These are phyloP conservation scores for Apis cerana DNA, from an alignment of 1,140 invertebrate genomes.

Conservation along the genomic window DNA sequence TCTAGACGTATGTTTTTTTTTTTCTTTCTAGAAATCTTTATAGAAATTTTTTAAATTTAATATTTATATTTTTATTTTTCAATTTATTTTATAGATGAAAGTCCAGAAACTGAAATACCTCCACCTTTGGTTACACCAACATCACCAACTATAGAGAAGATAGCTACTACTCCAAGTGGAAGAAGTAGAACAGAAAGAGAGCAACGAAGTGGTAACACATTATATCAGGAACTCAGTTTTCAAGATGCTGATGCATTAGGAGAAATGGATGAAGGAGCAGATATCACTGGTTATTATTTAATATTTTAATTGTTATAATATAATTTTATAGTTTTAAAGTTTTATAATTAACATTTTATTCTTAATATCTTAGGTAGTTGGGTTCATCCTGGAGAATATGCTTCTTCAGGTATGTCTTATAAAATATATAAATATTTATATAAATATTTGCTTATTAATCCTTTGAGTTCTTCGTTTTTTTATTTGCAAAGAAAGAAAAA, in stretches of 20 bases:
- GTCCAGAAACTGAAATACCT: slow-evolving; percentile 81
- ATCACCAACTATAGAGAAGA: slow-evolving; percentile 79
- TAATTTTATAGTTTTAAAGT: slow-evolving; percentile 43
- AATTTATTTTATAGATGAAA: slow-evolving; percentile 70
- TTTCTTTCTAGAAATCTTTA: not conserved
- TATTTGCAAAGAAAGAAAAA: not conserved
- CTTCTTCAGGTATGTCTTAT: slow-evolving; percentile 93
- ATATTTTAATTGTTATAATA: not conserved
- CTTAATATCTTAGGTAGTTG: slow-evolving; percentile 89
- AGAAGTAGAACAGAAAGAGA: slow-evolving; percentile 92
- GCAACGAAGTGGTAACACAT: slow-evolving; percentile 92
- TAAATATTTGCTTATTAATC: slow-evolving; percentile 17
- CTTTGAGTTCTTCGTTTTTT: slow-evolving; percentile 40
- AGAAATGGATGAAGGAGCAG: slow-evolving; percentile 91
- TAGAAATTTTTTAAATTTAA: not conserved
- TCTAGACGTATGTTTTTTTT: slow-evolving; percentile 72
- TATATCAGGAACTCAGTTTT: slow-evolving; percentile 96
- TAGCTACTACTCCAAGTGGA: slow-evolving; percentile 80
- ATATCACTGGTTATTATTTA: slow-evolving; percentile 89
- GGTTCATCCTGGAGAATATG: slow-evolving; percentile 99
- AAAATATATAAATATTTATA: slow-evolving; percentile 26
- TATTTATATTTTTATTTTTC: slow-evolving; percentile 17
- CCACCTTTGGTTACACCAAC: slow-evolving; percentile 81
- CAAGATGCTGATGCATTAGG: slow-evolving; percentile 90
- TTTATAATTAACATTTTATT: slow-evolving; percentile 40